These are phyloP conservation scores for Isurus oxyrinchus DNA, from an alignment of 2,113 vertebrate species.

Conservation along the genomic window DNA sequence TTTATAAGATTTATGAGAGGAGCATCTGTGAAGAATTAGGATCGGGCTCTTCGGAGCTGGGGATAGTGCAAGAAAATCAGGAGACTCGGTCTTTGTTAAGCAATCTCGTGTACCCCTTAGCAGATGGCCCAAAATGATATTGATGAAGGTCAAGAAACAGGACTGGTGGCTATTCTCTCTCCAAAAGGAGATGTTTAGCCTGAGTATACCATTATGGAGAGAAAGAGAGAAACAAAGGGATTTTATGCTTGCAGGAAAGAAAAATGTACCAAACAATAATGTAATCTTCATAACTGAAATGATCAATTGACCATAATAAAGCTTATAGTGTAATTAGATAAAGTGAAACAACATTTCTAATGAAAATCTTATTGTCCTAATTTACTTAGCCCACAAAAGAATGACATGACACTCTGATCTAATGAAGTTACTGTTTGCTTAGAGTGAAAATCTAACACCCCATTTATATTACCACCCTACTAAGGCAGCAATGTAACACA, in stretches of 20 bases:
- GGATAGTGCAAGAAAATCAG: background rate
- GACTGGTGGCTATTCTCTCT: background rate
- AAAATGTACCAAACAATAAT: background rate
- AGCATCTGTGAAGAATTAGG: background rate
- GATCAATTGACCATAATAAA: background rate
- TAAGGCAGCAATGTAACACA: background rate
- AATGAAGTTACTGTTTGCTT: background rate
- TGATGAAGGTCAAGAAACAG: background rate
- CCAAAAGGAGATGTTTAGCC: background rate
- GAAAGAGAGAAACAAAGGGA: background rate
- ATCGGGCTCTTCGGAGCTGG: background rate
- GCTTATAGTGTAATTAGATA: background rate
- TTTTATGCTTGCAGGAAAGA: background rate
- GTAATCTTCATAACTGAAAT: no score
- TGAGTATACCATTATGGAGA: background rate
- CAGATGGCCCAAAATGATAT: background rate
- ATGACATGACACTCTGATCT: background rate
- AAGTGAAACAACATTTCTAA: background rate
- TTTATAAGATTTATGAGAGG: background rate
- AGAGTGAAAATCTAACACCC: background rate
- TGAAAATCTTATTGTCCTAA: background rate
- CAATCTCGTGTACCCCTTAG: no score
- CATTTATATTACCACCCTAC: background rate
- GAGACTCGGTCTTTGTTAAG: background rate
- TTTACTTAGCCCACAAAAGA: no score